A percentile compares a stretch with the other conserved stretches of the same genome.
phyloP scores from a whole-genome alignment of 1,140 invertebrate species.

The Tribolium castaneum region DNA sequence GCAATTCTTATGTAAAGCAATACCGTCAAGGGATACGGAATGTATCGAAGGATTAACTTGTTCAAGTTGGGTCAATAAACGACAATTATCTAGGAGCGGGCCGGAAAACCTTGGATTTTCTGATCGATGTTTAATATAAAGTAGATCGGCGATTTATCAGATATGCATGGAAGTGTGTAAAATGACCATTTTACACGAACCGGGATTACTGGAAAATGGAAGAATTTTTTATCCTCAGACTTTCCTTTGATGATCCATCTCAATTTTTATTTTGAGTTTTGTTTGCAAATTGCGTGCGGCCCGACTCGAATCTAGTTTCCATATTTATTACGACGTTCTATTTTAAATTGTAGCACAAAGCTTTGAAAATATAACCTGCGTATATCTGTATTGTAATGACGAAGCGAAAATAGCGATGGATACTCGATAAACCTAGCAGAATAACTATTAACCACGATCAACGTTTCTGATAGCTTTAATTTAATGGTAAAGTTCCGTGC shows the following conservation, averaged over 20 bases:
- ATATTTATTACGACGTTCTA: conserved; percentile 24
- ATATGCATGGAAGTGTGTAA: neutral
- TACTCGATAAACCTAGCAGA: conserved; percentile 4
- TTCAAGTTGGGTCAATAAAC: conserved; percentile 16
- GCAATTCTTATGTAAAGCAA: conserved; percentile 10
- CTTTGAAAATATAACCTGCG: conserved; percentile 8
- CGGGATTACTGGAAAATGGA: neutral
- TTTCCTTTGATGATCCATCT: neutral
- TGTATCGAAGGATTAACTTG: neutral
- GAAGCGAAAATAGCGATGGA: conserved; percentile 23
- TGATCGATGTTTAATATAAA: conserved; percentile 4
- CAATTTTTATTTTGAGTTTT: neutral
- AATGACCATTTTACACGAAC: neutral
- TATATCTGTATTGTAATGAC: conserved; percentile 12
- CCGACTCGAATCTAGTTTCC: neutral
- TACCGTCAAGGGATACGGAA: neutral
- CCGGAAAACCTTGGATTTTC: conserved; percentile 1
- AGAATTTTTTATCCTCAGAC: neutral
- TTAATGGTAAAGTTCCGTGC: conserved; percentile 15
- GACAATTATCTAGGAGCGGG: conserved; percentile 20
- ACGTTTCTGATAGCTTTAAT: conserved; percentile 10
- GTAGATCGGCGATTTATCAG: neutral
- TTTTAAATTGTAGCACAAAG: conserved; percentile 31
- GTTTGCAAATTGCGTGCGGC: conserved; percentile 11
- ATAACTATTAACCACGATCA: conserved; percentile 13